Evolutionary conservation across 2,797 vertebrate species (phyloP).

Genomic region (Scolopax bukidnonensis): DNA sequence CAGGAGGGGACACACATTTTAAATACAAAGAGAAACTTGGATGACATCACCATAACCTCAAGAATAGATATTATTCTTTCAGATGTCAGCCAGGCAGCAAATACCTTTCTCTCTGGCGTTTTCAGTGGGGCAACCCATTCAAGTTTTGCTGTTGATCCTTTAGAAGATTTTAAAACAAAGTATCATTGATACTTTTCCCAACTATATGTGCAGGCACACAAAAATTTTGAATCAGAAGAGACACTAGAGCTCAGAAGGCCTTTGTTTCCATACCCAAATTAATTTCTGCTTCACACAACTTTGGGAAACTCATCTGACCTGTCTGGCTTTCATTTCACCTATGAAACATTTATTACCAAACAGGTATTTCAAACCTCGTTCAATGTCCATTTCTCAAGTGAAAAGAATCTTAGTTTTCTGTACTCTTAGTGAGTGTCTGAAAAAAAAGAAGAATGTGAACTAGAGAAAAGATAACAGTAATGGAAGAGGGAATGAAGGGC

Average conservation of each 20-base stretch:
- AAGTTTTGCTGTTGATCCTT: background rate
- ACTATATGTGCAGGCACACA: background rate
- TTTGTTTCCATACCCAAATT: background rate
- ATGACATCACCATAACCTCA: background rate
- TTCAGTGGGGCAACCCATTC: background rate
- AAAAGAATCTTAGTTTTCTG: background rate
- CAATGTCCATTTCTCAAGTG: background rate
- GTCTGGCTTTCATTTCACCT: background rate
- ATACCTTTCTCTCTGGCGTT: background rate
- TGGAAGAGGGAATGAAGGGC: conserved; percentile 16
- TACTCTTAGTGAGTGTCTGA: background rate
- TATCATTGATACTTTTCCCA: background rate
- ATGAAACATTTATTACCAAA: background rate
- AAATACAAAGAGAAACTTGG: background rate
- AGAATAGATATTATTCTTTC: background rate
- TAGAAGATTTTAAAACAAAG: background rate
- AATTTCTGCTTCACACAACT: background rate
- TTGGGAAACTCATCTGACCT: background rate
- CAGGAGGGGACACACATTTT: background rate
- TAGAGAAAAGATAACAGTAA: background rate
- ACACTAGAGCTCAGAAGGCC: background rate
- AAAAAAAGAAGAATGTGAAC: conserved; percentile 9
- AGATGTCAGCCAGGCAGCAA: background rate
- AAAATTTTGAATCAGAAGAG: background rate
- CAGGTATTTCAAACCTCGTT: background rate